A percentile compares a stretch with the other conserved stretches of the same genome.
Evolutionary conservation across 2,888 invertebrate genomes (phyloP).

Genomic region (Lithophane leautieri): DNA sequence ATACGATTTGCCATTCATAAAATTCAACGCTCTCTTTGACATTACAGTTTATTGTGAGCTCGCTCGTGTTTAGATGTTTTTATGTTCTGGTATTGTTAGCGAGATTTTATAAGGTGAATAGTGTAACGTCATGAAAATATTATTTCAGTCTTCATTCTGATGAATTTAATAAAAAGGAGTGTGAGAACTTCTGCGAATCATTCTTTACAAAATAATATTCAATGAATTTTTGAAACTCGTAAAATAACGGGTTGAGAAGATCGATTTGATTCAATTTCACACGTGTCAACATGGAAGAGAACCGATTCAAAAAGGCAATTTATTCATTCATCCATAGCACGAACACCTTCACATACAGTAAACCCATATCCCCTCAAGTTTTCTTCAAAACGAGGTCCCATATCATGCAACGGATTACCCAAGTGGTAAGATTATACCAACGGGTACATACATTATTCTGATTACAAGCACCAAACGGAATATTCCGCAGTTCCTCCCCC

Average conservation of each 20-base stretch:
- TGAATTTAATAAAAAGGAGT: background rate
- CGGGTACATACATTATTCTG: conserved; percentile 71
- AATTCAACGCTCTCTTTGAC: conserved; percentile 18
- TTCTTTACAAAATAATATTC: background rate
- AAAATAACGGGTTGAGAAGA: background rate
- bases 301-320: conserved; percentile 7
- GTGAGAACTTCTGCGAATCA: background rate
- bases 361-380: background rate
- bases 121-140: background rate
- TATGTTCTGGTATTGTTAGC: background rate
- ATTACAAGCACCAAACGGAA: conserved; percentile 71
- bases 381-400: conserved; percentile 35
- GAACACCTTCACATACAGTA: background rate
- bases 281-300: background rate
- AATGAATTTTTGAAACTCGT: background rate
- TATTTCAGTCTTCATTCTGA: background rate
- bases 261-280: background rate
- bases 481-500: conserved; percentile 60
- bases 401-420: conserved; percentile 51
- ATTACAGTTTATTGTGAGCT: conserved; percentile 11
- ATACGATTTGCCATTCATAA: conserved; percentile 38
- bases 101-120: background rate
- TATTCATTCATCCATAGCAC: background rate
- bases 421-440: conserved; percentile 51
- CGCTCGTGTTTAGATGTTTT: conserved; percentile 14